Conservation (phyloP, 2,113 vertebrate genomes). For the Pachycephala philippinensis region DNA sequence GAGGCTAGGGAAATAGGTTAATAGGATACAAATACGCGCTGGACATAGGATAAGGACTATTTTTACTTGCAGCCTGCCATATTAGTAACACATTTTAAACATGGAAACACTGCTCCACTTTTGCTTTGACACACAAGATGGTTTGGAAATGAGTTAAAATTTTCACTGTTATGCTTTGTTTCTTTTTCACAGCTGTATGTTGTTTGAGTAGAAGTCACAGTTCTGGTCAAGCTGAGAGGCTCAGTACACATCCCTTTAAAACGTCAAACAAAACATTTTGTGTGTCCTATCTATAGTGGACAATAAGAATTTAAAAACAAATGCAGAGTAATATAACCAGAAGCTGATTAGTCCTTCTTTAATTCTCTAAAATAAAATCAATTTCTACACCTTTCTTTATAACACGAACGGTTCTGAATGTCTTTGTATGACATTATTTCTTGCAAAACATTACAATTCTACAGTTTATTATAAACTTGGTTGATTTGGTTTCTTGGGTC, state of each 20-base stretch:
- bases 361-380: not conserved
- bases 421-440: not conserved
- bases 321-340: not conserved
- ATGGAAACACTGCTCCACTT: not conserved
- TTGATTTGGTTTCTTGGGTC: not conserved
- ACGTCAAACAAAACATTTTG: not conserved
- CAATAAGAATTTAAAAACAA: not conserved
- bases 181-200: not conserved
- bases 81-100: not conserved
- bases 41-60: not conserved
- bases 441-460: not conserved
- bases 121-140: not conserved
- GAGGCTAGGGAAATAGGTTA: not conserved
- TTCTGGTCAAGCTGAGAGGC: not conserved
- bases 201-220: not conserved
- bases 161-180: not conserved
- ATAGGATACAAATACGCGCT: not conserved
- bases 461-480: not conserved
- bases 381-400: not conserved
- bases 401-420: not conserved
- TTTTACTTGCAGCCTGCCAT: not conserved
- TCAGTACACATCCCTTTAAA: not conserved
- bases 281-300: not conserved
- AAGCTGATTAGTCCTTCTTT: not conserved
- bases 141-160: not conserved